Conservation (phyloP, 1,140 invertebrate genomes). For the Procambarus virginalis region DNA sequence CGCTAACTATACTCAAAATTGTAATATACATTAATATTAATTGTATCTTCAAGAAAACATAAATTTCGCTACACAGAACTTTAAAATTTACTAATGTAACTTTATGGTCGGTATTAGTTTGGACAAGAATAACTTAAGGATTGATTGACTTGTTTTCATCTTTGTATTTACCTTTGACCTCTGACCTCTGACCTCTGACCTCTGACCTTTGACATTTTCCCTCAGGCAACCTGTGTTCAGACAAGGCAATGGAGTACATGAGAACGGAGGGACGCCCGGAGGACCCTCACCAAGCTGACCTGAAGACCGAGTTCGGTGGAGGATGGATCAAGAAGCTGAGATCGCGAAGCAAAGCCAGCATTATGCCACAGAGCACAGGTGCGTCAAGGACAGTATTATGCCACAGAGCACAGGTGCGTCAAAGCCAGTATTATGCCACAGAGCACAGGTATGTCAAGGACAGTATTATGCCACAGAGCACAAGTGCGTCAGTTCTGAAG, state of each 20-base stretch:
- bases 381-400: neutral
- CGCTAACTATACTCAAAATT: too few species aligned
- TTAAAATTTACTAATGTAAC: too few species aligned
- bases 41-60: too few species aligned
- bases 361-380: conserved; percentile 64
- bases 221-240: conserved; percentile 69
- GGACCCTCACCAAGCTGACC: conserved; percentile 56
- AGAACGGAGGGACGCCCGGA: conserved; percentile 61
- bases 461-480: neutral
- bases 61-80: too few species aligned
- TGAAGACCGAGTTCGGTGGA: conserved; percentile 57
- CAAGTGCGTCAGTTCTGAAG: neutral
- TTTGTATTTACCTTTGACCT: too few species aligned
- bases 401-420: neutral
- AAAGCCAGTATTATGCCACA: neutral
- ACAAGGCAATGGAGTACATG: conserved; percentile 69
- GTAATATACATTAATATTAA: too few species aligned
- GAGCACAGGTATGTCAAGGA: neutral
- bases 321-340: conserved; percentile 66
- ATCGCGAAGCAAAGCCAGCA: conserved; percentile 64
- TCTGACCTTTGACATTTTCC: too few species aligned
- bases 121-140: too few species aligned
- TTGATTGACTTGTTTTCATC: too few species aligned
- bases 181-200: too few species aligned
- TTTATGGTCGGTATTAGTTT: too few species aligned